Conservation (phyloP, 2,888 invertebrate genomes). For the Stenoptilia bipunctidactyla region DNA sequence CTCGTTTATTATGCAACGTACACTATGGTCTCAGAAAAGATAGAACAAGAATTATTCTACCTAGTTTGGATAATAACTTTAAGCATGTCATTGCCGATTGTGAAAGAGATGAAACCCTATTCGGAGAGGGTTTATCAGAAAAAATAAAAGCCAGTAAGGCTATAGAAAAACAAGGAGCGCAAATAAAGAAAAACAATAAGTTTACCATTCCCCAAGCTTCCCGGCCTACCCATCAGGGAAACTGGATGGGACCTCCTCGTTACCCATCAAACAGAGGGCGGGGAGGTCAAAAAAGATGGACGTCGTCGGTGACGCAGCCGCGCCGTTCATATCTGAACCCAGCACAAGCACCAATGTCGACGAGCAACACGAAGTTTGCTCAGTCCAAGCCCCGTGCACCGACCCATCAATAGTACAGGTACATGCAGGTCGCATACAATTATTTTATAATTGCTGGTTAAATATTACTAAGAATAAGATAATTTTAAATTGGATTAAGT, state of each 20-base stretch:
- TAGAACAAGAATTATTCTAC: constrained; percentile 7
- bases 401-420: constrained; percentile 6
- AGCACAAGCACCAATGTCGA: too few species aligned
- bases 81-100: constrained; percentile 6
- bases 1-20: constrained; percentile 10
- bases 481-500: too few species aligned
- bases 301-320: neutral
- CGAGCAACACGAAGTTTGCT: neutral
- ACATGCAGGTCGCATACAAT: constrained; percentile 9
- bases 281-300: neutral
- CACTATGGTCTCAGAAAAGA: constrained; percentile 5
- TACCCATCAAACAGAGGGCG: constrained; percentile 14
- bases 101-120: constrained; percentile 13
- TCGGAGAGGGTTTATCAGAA: constrained; percentile 10
- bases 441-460: constrained; percentile 10
- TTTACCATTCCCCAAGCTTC: too few species aligned
- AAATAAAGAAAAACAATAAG: constrained; percentile 10
- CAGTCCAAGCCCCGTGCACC: constrained; percentile 2
- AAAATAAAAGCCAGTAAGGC: constrained; percentile 14
- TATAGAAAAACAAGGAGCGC: constrained; percentile 14
- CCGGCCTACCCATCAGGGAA: constrained; percentile 11
- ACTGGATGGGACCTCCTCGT: constrained; percentile 15
- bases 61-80: constrained; percentile 8
- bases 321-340: neutral
- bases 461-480: constrained; percentile 9